These are phyloP conservation scores for Blastobasis lacticolella DNA, from an alignment of 2,888 invertebrate species.

Conservation along the genomic window DNA sequence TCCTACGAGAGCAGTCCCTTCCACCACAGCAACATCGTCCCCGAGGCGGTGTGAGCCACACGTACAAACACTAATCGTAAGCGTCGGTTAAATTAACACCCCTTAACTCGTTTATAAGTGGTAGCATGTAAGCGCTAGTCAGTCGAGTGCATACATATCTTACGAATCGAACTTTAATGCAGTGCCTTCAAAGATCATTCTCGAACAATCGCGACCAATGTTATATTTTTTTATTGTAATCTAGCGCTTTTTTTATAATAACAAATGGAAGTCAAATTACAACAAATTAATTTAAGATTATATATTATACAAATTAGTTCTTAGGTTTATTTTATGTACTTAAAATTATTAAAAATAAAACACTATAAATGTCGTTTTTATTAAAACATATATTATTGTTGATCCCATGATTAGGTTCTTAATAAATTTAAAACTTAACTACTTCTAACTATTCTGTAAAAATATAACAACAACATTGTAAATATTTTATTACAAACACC, in stretches of 20 bases:
- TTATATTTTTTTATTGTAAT: constrained; percentile 31
- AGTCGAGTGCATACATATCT: constrained; percentile 46
- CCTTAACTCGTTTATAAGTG: constrained; percentile 62
- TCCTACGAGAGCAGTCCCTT: constrained; percentile 77
- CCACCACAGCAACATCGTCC: constrained; percentile 77
- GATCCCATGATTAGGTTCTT: neutral
- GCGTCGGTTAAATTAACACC: constrained; percentile 53
- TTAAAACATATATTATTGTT: constrained; percentile 2
- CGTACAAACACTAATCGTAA: constrained; percentile 34
- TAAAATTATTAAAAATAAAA: constrained; percentile 73
- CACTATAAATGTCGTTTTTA: constrained; percentile 37
- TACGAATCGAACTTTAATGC: constrained; percentile 25
- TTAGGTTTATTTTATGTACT: constrained; percentile 74
- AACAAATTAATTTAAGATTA: constrained; percentile 71
- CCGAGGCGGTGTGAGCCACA: constrained; percentile 72
- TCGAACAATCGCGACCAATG: constrained; percentile 55
- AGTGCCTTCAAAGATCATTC: constrained; percentile 54
- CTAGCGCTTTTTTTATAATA: constrained; percentile 66
- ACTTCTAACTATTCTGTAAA: neutral
- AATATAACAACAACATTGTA: too few species aligned
- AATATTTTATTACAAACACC: constrained; percentile 5
- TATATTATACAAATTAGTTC: constrained; percentile 74
- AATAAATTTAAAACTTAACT: neutral
- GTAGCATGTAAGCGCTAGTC: constrained; percentile 68
- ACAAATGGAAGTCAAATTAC: constrained; percentile 70